A percentile compares a stretch with the other conserved stretches of the same genome.
Conservation (phyloP, 2,113 vertebrate genomes). For the Stomatorhinus ivindoensis region DNA sequence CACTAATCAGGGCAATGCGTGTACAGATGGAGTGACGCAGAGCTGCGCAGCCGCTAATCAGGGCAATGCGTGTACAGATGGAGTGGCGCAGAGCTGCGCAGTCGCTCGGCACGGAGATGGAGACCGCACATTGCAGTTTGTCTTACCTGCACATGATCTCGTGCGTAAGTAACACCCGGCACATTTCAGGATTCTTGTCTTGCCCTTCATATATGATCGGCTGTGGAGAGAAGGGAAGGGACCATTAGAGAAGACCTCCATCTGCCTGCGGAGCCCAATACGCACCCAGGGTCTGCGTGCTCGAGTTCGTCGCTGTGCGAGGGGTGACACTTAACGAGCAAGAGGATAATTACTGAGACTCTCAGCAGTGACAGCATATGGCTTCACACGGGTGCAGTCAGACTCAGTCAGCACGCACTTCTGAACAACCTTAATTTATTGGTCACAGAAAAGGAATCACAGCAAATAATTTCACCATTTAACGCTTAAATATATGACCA, state of each 20-base stretch:
- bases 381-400: neutral
- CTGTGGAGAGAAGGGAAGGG: slow-evolving; percentile 58
- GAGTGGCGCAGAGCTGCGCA: neutral
- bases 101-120: neutral
- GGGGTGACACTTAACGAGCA: neutral
- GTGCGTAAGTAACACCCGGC: slow-evolving; percentile 92
- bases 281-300: neutral
- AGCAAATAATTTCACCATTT: slow-evolving; percentile 1
- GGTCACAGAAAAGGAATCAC: neutral
- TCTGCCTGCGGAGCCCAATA: neutral
- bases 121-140: neutral
- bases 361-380: neutral
- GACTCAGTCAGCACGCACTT: neutral
- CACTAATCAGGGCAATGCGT: neutral
- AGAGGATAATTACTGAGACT: neutral
- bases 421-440: neutral
- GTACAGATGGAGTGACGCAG: neutral
- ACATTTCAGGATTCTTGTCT: slow-evolving; percentile 99
- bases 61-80: neutral
- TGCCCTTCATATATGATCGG: slow-evolving; percentile 96
- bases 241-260: neutral
- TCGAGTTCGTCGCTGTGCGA: neutral
- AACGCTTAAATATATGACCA: neutral
- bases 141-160: slow-evolving; percentile 99
- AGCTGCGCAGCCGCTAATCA: neutral